A percentile compares a stretch with the other conserved stretches of the same genome.
Evolutionary conservation across 2,113 vertebrate species (phyloP).

Genomic region (Hemibagrus wyckioides): DNA sequence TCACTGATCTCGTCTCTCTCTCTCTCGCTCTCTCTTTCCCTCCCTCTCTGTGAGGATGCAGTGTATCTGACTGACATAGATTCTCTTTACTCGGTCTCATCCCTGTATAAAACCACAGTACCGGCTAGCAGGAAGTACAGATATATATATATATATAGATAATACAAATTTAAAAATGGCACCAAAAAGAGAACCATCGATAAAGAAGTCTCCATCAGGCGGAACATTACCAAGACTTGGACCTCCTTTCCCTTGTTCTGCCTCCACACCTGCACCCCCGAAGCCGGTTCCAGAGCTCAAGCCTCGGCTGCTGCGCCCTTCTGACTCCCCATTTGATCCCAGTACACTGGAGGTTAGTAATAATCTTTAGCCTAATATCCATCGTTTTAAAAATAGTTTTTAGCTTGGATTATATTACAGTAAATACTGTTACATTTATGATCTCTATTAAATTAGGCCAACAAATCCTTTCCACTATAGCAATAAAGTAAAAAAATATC

Average conservation of each 20-base stretch:
- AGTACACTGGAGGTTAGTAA: constrained; percentile 75
- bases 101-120: constrained; percentile 12
- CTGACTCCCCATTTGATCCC: constrained; percentile 75
- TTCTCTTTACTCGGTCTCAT: constrained; percentile 32
- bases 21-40: constrained; percentile 37
- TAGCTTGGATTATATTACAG: not conserved
- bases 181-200: constrained; percentile 73
- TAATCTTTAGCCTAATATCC: not conserved
- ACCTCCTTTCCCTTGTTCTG: constrained; percentile 71
- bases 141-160: not conserved
- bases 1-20: constrained; percentile 37
- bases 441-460: too few relatives aligned
- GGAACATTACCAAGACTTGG: constrained; percentile 68
- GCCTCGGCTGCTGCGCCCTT: constrained; percentile 72
- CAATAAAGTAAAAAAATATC: not conserved
- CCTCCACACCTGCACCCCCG: constrained; percentile 58
- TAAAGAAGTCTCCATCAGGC: constrained; percentile 72
- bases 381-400: not conserved
- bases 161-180: constrained; percentile 59
- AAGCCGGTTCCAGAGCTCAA: constrained; percentile 67
- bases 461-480: not conserved
- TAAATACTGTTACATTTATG: not conserved
- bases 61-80: constrained; percentile 48
- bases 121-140: not conserved
- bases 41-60: constrained; percentile 25